Conservation (phyloP, 2,113 vertebrate species). For the Zootoca vivipara region DNA sequence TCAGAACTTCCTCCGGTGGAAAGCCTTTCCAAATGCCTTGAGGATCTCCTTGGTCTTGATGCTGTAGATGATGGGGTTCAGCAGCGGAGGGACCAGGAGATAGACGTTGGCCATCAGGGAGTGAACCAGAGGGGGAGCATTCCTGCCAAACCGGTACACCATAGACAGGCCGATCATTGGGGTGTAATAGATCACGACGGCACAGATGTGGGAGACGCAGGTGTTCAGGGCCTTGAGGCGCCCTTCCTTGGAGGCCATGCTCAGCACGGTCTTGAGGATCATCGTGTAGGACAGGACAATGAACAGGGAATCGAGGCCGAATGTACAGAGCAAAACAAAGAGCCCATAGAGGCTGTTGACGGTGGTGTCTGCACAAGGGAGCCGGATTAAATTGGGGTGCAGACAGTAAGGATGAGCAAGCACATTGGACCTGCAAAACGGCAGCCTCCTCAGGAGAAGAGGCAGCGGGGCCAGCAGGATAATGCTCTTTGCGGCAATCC, state of each 20-base stretch:
- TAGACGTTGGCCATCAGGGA: slow-evolving; percentile 32
- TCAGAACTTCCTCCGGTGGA: neutral
- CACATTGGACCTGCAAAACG: neutral
- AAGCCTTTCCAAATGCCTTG: neutral
- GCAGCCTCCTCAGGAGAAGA: neutral
- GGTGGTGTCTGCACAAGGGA: neutral
- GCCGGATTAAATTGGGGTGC: neutral
- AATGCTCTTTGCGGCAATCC: neutral
- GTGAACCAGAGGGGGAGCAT: neutral
- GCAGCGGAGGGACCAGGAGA: slow-evolving; percentile 25
- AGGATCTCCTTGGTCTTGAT: slow-evolving; percentile 45
- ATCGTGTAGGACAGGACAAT: slow-evolving; percentile 32
- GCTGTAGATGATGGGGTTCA: slow-evolving; percentile 49
- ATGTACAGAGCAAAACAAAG: neutral
- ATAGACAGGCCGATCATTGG: slow-evolving; percentile 32
- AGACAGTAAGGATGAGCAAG: neutral
- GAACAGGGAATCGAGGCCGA: slow-evolving; percentile 11
- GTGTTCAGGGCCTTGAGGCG: slow-evolving; percentile 32
- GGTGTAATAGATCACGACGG: slow-evolving; percentile 42
- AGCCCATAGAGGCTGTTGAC: neutral
- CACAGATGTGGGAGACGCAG: slow-evolving; percentile 21
- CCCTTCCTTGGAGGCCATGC: slow-evolving; percentile 21
- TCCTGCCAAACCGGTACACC: slow-evolving; percentile 20
- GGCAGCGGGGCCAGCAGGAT: neutral
- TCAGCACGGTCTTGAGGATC: slow-evolving; percentile 37